Evolutionary conservation across 1,140 invertebrate species (phyloP).

Genomic region (Nixonia krombeini): DNA sequence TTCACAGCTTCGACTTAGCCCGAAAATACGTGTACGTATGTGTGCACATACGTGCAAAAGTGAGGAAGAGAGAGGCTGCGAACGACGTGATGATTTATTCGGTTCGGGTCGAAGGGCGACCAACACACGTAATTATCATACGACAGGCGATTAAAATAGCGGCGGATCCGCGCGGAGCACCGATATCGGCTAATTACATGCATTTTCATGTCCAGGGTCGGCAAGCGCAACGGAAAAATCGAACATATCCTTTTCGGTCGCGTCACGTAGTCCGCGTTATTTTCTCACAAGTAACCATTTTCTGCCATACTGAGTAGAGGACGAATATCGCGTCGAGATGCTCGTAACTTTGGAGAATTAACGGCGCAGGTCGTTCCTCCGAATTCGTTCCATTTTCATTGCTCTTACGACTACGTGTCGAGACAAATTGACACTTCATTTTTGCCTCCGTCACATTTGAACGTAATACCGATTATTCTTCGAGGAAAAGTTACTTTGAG

Average conservation of each 20-base stretch:
- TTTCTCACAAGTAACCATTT: constrained; percentile 57
- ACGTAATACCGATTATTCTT: background rate
- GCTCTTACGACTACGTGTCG: constrained; percentile 6
- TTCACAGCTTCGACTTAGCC: constrained; percentile 28
- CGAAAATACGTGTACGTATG: too few species aligned
- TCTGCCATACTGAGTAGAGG: constrained; percentile 48
- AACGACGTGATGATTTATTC: constrained; percentile 68
- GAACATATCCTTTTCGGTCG: constrained; percentile 45
- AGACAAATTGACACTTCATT: constrained; percentile 29
- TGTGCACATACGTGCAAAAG: constrained; percentile 22
- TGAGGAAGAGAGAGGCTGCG: constrained; percentile 9
- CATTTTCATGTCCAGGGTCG: constrained; percentile 64
- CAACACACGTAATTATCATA: constrained; percentile 68
- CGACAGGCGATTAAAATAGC: constrained; percentile 71
- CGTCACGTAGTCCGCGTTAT: constrained; percentile 2
- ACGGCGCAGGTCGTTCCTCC: constrained; percentile 21
- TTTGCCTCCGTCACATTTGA: constrained; percentile 2
- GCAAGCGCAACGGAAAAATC: constrained; percentile 54
- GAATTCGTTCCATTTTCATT: constrained; percentile 26
- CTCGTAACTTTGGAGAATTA: constrained; percentile 50
- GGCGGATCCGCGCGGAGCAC: constrained; percentile 59
- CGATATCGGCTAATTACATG: constrained; percentile 71
- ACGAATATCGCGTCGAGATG: too few species aligned
- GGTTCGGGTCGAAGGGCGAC: constrained; percentile 60
- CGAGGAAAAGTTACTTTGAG: background rate